phyloP scores from a whole-genome alignment of 2,113 vertebrate genomes.

The Fregata magnificens region DNA sequence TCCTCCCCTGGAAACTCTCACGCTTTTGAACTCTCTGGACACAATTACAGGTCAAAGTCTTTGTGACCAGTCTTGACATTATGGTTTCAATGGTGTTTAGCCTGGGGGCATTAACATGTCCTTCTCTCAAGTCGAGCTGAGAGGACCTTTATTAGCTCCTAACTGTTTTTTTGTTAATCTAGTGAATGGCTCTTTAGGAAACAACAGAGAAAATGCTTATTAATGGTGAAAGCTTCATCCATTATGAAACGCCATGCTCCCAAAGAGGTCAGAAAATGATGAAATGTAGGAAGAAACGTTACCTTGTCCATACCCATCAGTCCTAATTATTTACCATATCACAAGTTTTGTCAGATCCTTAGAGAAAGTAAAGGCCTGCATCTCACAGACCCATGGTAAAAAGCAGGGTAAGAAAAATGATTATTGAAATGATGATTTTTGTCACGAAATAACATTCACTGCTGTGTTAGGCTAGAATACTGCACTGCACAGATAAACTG shows the following conservation, averaged over 20 bases:
- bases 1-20: neutral
- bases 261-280: conserved; percentile 58
- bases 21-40: conserved; percentile 26
- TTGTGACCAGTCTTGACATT: conserved; percentile 25
- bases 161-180: conserved; percentile 68
- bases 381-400: neutral
- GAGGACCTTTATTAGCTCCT: conserved; percentile 47
- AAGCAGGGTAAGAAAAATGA: neutral
- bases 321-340: conserved; percentile 53
- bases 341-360: neutral
- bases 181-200: conserved; percentile 67
- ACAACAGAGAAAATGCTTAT: conserved; percentile 67
- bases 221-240: conserved; percentile 59
- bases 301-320: conserved; percentile 38
- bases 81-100: conserved; percentile 57
- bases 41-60: conserved; percentile 65
- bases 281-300: conserved; percentile 56
- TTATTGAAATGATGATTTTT: neutral
- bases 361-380: neutral
- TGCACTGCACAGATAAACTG: neutral
- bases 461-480: neutral
- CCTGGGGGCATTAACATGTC: conserved; percentile 28
- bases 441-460: neutral
- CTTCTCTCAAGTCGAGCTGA: conserved; percentile 35
- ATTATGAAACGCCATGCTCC: conserved; percentile 45